Conservation (phyloP, 92 coral and sea anemone genomes). For the Metridium senile region DNA sequence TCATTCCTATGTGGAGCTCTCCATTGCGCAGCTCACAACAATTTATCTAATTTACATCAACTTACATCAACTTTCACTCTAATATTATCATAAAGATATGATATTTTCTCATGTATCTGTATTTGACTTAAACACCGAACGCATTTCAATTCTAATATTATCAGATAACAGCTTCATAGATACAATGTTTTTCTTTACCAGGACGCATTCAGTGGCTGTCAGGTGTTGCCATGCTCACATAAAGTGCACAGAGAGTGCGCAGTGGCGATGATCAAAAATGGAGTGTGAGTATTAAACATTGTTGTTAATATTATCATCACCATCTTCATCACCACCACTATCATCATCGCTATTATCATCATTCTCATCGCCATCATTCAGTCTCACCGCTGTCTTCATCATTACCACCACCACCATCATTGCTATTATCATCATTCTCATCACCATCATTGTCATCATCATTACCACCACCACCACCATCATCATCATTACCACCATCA, state of each 20-base stretch:
- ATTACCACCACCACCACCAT: too few species aligned
- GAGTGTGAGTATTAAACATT: constrained; percentile 71
- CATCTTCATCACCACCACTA: background rate
- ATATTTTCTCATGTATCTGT: too few species aligned
- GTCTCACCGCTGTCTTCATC: background rate
- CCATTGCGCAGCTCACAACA: too few species aligned
- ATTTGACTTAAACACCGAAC: too few species aligned
- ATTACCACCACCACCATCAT: background rate
- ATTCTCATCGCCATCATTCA: background rate
- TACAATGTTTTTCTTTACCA: background rate
- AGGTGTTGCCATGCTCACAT: constrained; percentile 80
- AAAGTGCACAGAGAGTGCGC: constrained; percentile 85
- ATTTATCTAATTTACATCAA: too few species aligned
- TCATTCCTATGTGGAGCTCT: too few species aligned
- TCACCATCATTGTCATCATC: background rate
- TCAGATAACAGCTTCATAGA: too few species aligned
- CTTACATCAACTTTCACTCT: too few species aligned
- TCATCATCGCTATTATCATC: background rate
- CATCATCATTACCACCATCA: background rate
- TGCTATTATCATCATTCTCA: background rate
- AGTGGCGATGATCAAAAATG: constrained; percentile 67
- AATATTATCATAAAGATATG: too few species aligned
- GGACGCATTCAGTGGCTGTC: constrained; percentile 93
- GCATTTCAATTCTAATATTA: too few species aligned
- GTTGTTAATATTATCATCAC: background rate